A percentile compares a stretch with the other conserved stretches of the same genome.
Evolutionary conservation across 2,797 vertebrate species (phyloP).

Genomic region (Enteromius anoplus): DNA sequence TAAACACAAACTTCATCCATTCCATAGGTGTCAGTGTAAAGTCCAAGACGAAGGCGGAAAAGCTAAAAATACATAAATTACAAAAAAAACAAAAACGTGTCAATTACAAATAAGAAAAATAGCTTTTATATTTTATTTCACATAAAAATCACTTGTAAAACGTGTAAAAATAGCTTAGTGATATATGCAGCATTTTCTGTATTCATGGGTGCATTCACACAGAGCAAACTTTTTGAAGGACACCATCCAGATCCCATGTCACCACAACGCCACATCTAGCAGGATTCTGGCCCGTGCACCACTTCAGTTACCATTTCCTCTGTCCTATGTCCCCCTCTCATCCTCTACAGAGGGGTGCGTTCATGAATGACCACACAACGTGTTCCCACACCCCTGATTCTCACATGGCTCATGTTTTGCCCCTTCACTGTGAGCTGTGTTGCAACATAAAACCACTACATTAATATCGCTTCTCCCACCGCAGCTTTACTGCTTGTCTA

Average conservation of each 20-base stretch:
- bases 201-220: neutral
- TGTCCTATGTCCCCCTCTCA: neutral
- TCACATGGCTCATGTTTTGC: conserved; percentile 25
- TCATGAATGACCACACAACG: conserved; percentile 54
- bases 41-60: neutral
- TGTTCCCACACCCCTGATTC: conserved; percentile 28
- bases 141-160: neutral
- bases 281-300: neutral
- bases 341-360: conserved; percentile 43
- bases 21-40: neutral
- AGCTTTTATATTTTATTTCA: neutral
- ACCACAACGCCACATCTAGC: neutral
- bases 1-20: neutral
- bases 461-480: conserved; percentile 86
- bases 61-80: neutral
- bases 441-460: conserved; percentile 80
- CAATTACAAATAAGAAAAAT: neutral
- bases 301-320: conserved; percentile 14
- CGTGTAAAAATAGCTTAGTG: too few relatives aligned
- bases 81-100: neutral
- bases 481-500: conserved; percentile 93
- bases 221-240: conserved; percentile 12
- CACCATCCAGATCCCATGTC: neutral
- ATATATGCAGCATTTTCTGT: neutral
- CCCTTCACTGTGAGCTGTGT: conserved; percentile 36